Evolutionary conservation across 23 tunicate species (phyloP).

Genomic region (Trididemnum nubilum): DNA sequence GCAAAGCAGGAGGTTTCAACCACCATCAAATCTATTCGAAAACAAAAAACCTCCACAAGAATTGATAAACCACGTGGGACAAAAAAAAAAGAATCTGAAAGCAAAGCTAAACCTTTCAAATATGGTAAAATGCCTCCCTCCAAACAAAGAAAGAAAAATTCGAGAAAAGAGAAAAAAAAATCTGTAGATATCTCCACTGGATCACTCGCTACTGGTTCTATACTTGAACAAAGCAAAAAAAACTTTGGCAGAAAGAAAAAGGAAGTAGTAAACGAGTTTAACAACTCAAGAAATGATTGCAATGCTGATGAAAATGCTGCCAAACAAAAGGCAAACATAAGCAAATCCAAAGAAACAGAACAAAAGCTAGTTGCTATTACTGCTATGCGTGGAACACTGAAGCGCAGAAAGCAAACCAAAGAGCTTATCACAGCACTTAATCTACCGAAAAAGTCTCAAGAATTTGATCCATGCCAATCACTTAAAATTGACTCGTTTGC

Average conservation of each 20-base stretch:
- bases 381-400: conserved; percentile 35
- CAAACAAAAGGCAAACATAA: not conserved
- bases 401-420: conserved; percentile 37
- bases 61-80: no score
- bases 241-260: not conserved
- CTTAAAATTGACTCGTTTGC: not conserved
- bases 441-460: not conserved
- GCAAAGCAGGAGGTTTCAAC: no score
- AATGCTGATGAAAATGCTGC: no score
- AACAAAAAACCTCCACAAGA: no score
- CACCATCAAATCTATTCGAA: no score
- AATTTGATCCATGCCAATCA: not conserved
- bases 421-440: conserved; percentile 8
- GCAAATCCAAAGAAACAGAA: not conserved
- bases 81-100: not conserved
- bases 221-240: not conserved
- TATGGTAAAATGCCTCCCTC: no score
- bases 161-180: no score
- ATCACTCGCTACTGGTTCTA: no score
- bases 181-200: no score
- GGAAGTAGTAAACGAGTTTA: not conserved
- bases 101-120: no score
- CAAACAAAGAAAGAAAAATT: no score
- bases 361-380: conserved; percentile 16
- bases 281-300: not conserved